A percentile compares a stretch with the other conserved stretches of the same genome.
These are phyloP conservation scores for Neotoxoptera formosana DNA, from an alignment of 1,140 invertebrate genomes.

Conservation along the genomic window DNA sequence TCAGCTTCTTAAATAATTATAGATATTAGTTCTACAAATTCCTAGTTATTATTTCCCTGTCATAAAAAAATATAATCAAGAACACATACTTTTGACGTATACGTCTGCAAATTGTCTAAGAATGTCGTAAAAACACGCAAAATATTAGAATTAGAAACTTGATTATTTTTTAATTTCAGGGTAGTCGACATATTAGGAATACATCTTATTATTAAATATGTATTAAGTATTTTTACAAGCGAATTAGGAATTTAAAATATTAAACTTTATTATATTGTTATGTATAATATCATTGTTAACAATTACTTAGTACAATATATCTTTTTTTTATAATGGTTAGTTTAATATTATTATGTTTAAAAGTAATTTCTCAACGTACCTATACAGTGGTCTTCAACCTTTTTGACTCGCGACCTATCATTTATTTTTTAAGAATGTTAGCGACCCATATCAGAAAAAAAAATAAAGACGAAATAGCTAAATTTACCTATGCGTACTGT, in stretches of 20 bases:
- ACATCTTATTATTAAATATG: neutral
- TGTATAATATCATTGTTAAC: neutral
- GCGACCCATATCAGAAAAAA: too few relatives aligned
- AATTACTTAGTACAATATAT: neutral
- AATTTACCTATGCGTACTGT: too few relatives aligned
- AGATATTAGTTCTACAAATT: neutral
- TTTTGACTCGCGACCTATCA: too few relatives aligned
- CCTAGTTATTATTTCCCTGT: constrained; percentile 6
- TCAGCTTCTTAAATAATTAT: neutral
- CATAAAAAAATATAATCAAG: constrained; percentile 23
- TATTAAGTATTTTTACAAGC: neutral
- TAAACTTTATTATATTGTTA: neutral
- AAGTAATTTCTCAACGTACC: neutral
- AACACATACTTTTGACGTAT: neutral
- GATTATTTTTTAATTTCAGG: constrained; percentile 14
- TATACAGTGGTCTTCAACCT: too few relatives aligned
- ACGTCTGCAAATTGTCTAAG: neutral
- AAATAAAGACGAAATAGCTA: too few relatives aligned
- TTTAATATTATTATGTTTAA: neutral
- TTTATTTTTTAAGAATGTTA: too few relatives aligned
- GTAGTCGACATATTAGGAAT: neutral
- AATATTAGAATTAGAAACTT: neutral
- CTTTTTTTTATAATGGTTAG: neutral
- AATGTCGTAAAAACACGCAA: neutral
- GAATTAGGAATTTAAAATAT: neutral